phyloP scores from a whole-genome alignment of 1,140 invertebrate species.

The Apis laboriosa region DNA sequence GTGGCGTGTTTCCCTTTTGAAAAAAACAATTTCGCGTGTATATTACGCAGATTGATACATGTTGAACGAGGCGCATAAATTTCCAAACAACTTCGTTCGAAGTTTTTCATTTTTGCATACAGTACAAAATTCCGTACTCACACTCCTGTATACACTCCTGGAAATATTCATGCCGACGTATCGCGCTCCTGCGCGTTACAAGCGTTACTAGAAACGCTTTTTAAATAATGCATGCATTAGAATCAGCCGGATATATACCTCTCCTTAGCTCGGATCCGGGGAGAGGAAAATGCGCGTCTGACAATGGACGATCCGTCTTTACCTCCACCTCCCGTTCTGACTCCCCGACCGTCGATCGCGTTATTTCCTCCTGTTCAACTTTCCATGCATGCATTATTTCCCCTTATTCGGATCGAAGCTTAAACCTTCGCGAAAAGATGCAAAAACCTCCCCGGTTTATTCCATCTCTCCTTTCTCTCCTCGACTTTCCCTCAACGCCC shows the following conservation, averaged over 20 bases:
- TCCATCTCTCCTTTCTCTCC: background rate
- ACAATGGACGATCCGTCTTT: conserved; percentile 3
- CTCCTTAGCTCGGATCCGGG: background rate
- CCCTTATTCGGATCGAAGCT: background rate
- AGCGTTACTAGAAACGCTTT: background rate
- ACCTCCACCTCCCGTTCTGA: background rate
- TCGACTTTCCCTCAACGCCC: background rate
- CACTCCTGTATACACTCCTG: background rate
- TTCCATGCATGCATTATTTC: conserved; percentile 24
- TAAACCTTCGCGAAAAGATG: background rate
- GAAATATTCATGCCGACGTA: conserved; percentile 10
- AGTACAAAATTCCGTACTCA: background rate
- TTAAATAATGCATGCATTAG: conserved; percentile 30
- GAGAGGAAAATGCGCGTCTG: background rate
- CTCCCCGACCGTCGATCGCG: conserved; percentile 5
- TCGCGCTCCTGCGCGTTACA: background rate
- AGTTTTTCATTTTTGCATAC: conserved; percentile 18
- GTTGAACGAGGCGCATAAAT: conserved; percentile 1
- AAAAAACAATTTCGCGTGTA: conserved; percentile 1
- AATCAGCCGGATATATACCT: conserved; percentile 5
- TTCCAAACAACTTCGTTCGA: background rate
- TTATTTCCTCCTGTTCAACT: background rate
- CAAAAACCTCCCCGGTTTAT: background rate
- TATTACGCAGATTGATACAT: conserved; percentile 6
- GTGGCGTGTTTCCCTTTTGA: background rate